Evolutionary conservation across 2,113 vertebrate genomes (phyloP), one percentile per base, ranked within the genome.

Genomic region (Centropus bengalensis): DNA sequence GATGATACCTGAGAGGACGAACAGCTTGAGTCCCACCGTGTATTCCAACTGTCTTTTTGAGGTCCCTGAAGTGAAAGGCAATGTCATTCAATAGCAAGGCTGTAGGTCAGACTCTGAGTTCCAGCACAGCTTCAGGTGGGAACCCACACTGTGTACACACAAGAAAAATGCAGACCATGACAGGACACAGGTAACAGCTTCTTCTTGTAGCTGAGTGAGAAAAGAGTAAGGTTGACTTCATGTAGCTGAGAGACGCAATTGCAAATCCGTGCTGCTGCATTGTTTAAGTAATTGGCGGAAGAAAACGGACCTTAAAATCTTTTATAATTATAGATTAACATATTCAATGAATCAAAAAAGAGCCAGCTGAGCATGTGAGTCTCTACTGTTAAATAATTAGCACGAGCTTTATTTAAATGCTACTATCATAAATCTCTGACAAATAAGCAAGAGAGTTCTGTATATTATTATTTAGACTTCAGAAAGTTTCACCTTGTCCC

Each of bases 81-180:
- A 8, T 14, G 62, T 17, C 14, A 11, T 16, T 44, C 26, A 14
- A 20, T 59, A 27, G 28, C 4, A 14, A 63, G 16, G 64, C 1
- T 7, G 26, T 16, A 17, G 54, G 18, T 52, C 36, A 28, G 24
- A 28, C 7, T 28, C 67, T 27, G 32, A 9, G 32, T 38, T 76
- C 49, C 28, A n/a, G 38, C 10, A 30, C 9, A 59, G 52, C 70
- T 52, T 14, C 8, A 42, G 38, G 15, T 3, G 27, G 47, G 62
- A 60, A 49, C n/a, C 17, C 8, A 4, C 8, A 1, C 14, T 5
- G 23, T 5, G 38, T 12, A 49, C 16, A 32, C 1, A 0, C 19
- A 16, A 58, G 45, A 44, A 59, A 88, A 58, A 30, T 8, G 5
- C 44, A 71, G 21, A 17, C 36, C 59, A 14, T 0, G 1, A 14